Base-by-base conservation (phyloP, 2,888 invertebrate genomes). In the Cataglyphis livida region DNA sequence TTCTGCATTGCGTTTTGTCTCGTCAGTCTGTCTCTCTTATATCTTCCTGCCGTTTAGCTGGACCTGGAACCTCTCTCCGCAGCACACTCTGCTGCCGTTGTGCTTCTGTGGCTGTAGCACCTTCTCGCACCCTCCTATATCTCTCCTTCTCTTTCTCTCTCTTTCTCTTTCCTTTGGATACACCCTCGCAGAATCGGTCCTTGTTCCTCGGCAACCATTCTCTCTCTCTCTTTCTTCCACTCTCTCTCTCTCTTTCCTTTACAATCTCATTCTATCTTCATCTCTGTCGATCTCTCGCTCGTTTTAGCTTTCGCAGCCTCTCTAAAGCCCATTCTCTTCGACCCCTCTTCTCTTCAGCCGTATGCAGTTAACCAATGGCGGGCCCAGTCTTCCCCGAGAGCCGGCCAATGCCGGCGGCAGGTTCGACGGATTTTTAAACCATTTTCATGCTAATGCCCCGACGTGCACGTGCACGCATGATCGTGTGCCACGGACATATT, bases 361-460 rank as follows among this genome's bases (percentile, higher is more conserved):
- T 9, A 3, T 41, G 7, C 71, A 38, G 28, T 25, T 68, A 73
- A 57, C 90, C 90, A 89, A 88, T 88, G 21, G 65, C 32, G 7
- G 15, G 9, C 25, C 64, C 21, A 7, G 68, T 66, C 32, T 87
- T 89, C 88, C 83, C 32, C 57, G 62, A 32, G 82, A 83, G 61
- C 88, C 85, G 28, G 38, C 89, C 90, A 90, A 90, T 86, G 79
- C 32, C 21, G 7, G 18, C 9, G 70, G 21, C 54, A 32, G 66
- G 62, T 65, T 81, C 76, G 87, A 78, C 76, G 83, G 76, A 89
- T 92, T 92, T 92, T 92, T 89, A 87, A 91, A 89, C 88, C 88
- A 91, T 92, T 92, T 92, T 93, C 90, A 92, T 91, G 91, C 86
- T 91, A 93, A 92, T 91, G 85, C 85, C 59, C 64, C 48, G n/a